Evolutionary conservation across 2,113 vertebrate species (phyloP).

Genomic region (Camelus bactrianus): DNA sequence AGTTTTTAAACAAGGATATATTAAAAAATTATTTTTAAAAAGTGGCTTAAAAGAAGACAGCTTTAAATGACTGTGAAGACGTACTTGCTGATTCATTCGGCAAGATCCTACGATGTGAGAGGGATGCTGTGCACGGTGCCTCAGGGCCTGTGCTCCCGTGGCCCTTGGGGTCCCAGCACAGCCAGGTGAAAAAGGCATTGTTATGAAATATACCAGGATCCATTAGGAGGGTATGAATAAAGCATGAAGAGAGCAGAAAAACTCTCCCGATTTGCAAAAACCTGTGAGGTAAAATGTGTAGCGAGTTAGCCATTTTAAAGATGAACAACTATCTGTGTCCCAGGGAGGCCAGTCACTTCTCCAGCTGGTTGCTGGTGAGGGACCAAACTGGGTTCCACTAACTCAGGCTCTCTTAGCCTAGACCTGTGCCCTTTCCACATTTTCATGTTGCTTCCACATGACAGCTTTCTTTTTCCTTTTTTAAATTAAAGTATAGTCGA

Average conservation of each 20-base stretch:
- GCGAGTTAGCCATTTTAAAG: neutral
- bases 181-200: neutral
- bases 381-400: neutral
- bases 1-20: neutral
- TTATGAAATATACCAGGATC: neutral
- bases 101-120: neutral
- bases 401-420: neutral
- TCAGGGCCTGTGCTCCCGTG: rapidly evolving
- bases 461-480: neutral
- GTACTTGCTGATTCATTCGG: no score
- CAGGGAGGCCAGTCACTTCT: neutral
- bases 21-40: neutral
- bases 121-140: no score
- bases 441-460: neutral
- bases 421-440: neutral
- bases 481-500: no score
- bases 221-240: neutral
- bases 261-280: neutral
- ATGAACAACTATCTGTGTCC: neutral
- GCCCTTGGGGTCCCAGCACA: rapidly evolving
- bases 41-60: neutral
- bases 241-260: neutral
- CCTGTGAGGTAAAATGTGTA: neutral
- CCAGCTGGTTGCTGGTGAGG: neutral
- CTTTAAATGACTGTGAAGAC: neutral